Evolutionary conservation across 2,797 vertebrate genomes (phyloP).

Genomic region (Gallinago nigripennis): DNA sequence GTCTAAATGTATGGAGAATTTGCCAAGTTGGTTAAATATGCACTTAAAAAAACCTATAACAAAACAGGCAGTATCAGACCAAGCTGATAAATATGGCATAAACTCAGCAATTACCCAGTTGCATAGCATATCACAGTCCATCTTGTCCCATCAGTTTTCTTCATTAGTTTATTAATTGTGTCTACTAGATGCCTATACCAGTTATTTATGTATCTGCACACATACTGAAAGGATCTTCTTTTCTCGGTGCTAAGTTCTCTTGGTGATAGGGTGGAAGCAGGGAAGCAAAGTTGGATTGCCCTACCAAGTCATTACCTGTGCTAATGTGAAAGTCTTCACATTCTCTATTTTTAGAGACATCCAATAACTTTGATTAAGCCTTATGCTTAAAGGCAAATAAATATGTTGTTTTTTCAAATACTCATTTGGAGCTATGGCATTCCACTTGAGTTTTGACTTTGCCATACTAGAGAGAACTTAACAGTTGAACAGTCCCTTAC

Average conservation of each 20-base stretch:
- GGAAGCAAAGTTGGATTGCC: background rate
- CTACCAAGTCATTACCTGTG: background rate
- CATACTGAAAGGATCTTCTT: background rate
- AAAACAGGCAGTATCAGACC: background rate
- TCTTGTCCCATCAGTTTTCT: background rate
- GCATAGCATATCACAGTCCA: background rate
- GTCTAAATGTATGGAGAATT: background rate
- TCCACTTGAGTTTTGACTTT: background rate
- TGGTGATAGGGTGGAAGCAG: background rate
- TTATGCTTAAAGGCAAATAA: background rate
- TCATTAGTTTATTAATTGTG: background rate
- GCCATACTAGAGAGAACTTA: background rate
- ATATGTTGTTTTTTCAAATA: background rate
- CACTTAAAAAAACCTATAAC: background rate
- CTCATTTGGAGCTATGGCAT: background rate
- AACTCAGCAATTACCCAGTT: background rate
- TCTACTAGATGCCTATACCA: background rate
- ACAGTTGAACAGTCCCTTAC: background rate
- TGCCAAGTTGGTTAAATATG: background rate
- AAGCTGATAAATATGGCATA: background rate
- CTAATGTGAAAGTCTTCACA: background rate
- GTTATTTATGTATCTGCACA: background rate
- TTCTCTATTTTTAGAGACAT: background rate
- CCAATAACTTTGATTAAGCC: background rate
- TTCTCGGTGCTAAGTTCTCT: background rate